Conservation (phyloP, 2,797 vertebrate genomes). For the Anas acuta region DNA sequence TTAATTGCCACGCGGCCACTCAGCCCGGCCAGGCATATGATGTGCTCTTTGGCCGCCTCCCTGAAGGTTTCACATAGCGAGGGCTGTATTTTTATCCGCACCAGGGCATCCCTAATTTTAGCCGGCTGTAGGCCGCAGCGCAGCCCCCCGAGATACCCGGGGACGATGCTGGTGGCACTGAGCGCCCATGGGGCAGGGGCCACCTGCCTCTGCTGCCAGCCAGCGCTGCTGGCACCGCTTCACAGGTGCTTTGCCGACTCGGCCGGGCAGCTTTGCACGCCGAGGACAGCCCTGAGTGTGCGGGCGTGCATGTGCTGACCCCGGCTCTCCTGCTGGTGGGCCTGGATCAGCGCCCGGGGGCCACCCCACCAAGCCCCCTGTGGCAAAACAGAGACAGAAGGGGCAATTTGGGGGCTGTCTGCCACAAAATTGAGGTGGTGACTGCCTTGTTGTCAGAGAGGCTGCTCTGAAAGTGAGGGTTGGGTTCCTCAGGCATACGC, state of each 20-base stretch:
- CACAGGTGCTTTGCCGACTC: background rate
- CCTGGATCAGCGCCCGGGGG: fast-evolving
- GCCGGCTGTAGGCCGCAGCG: background rate
- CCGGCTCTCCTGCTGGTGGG: background rate
- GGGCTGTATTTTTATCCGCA: conserved; percentile 56
- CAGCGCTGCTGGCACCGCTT: background rate
- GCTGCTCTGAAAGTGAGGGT: background rate
- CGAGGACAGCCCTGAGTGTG: background rate
- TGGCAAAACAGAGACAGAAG: background rate
- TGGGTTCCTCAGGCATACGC: background rate
- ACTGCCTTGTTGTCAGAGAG: background rate
- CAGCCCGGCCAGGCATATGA: background rate
- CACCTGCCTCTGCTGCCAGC: background rate
- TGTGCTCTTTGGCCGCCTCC: conserved; percentile 37
- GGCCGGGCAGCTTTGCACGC: fast-evolving
- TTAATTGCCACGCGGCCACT: background rate
- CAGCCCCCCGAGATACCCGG: background rate
- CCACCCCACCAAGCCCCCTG: fast-evolving
- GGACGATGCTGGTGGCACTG: fast-evolving
- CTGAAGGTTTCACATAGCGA: conserved; percentile 50
- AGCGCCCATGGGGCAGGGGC: background rate
- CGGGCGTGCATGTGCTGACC: fast-evolving
- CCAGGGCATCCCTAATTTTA: conserved; percentile 48
- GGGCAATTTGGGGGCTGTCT: background rate
- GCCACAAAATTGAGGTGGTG: fast-evolving